These are phyloP conservation scores for Poliocrania exsul DNA, from an alignment of 2,797 vertebrate genomes.

Conservation along the genomic window DNA sequence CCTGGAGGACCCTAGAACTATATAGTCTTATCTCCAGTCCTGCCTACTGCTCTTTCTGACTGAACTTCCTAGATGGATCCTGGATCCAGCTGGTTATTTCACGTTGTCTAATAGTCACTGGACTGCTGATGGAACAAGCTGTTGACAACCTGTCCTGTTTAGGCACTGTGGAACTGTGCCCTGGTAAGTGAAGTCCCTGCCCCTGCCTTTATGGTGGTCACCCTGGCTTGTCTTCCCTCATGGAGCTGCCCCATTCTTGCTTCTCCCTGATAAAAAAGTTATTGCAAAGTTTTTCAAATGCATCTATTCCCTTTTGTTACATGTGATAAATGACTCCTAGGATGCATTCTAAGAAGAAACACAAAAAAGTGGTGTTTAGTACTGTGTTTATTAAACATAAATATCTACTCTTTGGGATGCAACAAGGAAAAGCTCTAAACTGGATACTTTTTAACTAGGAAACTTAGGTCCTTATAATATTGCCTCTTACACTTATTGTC, in stretches of 20 bases:
- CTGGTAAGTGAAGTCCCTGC: neutral
- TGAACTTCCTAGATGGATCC: neutral
- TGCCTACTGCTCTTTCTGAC: neutral
- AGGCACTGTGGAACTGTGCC: neutral
- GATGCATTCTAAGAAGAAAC: neutral
- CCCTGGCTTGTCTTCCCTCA: neutral
- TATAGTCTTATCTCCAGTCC: neutral
- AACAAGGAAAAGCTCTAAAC: neutral
- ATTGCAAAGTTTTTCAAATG: neutral
- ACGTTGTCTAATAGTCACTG: neutral
- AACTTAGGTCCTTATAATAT: neutral
- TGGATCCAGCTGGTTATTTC: neutral
- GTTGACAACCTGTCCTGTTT: neutral
- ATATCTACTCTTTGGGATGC: neutral
- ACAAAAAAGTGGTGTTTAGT: accelerated
- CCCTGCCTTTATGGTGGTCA: neutral
- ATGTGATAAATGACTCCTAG: neutral
- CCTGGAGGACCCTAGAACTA: neutral
- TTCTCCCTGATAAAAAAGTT: neutral
- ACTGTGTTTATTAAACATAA: neutral
- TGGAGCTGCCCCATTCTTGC: neutral
- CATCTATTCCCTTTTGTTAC: neutral
- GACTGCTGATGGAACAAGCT: neutral
- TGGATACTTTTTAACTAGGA: neutral
- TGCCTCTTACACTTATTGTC: neutral